Percentiles rank a stretch among this genome's conserved stretches.
Conservation (phyloP, 2,888 invertebrate genomes). For the Drosophila phalerata region DNA sequence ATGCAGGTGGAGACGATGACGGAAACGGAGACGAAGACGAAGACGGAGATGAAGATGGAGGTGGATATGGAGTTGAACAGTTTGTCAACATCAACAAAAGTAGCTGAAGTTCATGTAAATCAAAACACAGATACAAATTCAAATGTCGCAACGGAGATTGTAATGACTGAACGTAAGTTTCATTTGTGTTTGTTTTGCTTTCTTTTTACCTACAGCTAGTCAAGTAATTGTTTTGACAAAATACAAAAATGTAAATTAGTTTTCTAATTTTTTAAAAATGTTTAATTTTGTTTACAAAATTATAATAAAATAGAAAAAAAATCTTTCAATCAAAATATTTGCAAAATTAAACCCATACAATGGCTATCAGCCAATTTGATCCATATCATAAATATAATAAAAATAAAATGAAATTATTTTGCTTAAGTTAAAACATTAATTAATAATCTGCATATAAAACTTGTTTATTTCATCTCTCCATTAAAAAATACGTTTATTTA, state of each 20-base stretch:
- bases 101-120: slow-evolving; percentile 8
- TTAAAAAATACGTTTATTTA: no score
- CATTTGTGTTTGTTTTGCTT: neutral
- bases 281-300: no score
- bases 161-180: neutral
- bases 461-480: no score
- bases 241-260: neutral
- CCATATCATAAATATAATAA: no score
- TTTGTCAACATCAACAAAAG: slow-evolving; percentile 1
- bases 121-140: neutral
- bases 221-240: neutral
- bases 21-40: neutral
- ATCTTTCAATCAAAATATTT: no score
- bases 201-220: no score
- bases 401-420: no score
- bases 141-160: neutral
- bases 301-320: no score
- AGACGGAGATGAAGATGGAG: neutral
- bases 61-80: neutral
- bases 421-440: no score
- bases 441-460: no score
- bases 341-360: no score
- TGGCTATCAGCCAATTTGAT: no score
- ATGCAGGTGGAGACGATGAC: neutral
- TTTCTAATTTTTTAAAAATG: neutral